Conservation (phyloP, 2,888 invertebrate species). For the Resseliella maxima region DNA sequence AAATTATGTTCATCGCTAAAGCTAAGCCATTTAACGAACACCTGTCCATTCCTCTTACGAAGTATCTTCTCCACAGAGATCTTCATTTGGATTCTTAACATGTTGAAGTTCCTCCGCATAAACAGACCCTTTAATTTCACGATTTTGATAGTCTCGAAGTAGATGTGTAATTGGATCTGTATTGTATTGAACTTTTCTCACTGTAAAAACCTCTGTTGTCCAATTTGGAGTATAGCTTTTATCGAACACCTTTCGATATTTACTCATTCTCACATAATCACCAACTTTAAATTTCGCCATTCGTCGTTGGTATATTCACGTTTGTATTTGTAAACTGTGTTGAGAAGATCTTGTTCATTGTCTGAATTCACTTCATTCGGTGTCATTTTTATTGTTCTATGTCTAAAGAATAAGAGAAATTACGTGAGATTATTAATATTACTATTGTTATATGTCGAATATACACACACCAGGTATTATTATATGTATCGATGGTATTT, state of each 20-base stretch:
- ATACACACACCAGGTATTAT: conserved; percentile 62
- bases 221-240: no score
- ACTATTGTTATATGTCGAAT: background rate
- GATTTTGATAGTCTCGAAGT: no score
- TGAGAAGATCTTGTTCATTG: conserved; percentile 58
- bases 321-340: background rate
- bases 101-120: no score
- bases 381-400: conserved; percentile 60
- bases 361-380: conserved; percentile 60
- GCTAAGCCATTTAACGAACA: no score
- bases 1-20: no score
- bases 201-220: no score
- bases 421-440: background rate
- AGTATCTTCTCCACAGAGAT: no score
- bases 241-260: conserved; percentile 59
- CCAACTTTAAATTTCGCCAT: conserved; percentile 60
- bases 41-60: no score
- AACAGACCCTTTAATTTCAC: no score
- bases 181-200: no score
- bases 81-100: no score
- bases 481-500: conserved; percentile 61
- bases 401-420: conserved; percentile 56
- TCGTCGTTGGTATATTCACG: background rate
- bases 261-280: conserved; percentile 61
- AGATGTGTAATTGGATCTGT: no score